Base-by-base conservation (phyloP, 1,140 invertebrate species). In the Popillia japonica region DNA sequence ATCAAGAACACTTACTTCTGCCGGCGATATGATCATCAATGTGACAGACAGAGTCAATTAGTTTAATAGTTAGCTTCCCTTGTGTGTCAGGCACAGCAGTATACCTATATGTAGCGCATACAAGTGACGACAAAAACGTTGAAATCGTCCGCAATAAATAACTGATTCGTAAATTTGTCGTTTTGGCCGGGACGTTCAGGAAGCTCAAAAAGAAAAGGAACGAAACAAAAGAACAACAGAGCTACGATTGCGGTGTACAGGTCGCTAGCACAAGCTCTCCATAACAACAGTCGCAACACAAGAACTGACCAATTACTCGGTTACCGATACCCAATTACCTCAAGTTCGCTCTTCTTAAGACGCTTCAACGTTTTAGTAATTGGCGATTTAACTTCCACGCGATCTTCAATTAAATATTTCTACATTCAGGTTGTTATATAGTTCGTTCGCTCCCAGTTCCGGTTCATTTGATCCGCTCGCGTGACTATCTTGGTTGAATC, bases 161-260 rank as follows among this genome's bases (percentile, higher is more conserved):
- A 64, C 59, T 64, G 59, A 64, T 64, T 64, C 59, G 59, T 64
- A 64, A 64, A 64, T 64, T 64, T 64, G 59, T 64, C 59, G 59
- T 64, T 64, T 64, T 27, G 59, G 59, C 22, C 17, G 7, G 44
- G 44, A 48, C 44, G 59, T 64, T 9, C 17, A 64, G 22, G 59
- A 20, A 8, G 59, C 10, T 48, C 10, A 48, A n/a, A n/a, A 48
- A n/a, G 44, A 11, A 48, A 10, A 48, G n/a, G 2, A 48, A 48
- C 41, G 14, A 42, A 42, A 48, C 4, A 64, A 17, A 20, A 64
- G n/a, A 22, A 64, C 9, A 11, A 27, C 17, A 27, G 61, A 64
- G 17, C 22, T 17, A 64, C 61, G 44, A 48, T 48, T 48, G 44
- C 17, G 41, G 10, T n/a, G n/a, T n/a, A n/a, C n/a, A 42, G 10